phyloP scores from a whole-genome alignment of 2,797 vertebrate genomes.

The Galaxias olidus region DNA sequence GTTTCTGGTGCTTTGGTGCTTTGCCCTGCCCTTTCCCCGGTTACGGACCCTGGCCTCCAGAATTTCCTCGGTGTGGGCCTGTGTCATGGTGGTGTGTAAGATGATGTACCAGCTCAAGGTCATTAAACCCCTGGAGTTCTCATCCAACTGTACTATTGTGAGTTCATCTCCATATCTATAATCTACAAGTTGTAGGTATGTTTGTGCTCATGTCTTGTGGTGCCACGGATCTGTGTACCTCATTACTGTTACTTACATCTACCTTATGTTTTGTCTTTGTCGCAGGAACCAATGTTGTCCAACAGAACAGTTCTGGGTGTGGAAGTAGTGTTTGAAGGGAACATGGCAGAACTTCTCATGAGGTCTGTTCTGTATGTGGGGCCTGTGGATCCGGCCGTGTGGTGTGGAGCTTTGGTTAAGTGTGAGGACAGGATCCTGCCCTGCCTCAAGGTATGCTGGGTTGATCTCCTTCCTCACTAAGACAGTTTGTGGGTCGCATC shows the following conservation, averaged over 20 bases:
- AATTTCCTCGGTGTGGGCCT: conserved; percentile 77
- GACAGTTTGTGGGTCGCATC: no score
- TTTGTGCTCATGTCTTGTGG: neutral
- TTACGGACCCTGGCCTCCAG: conserved; percentile 67
- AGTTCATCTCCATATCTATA: conserved; percentile 34
- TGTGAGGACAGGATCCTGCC: conserved; percentile 66
- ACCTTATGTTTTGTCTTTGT: neutral
- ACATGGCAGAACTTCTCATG: conserved; percentile 67
- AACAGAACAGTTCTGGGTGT: conserved; percentile 57
- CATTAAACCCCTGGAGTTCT: conserved; percentile 72
- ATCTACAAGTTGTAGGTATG: neutral
- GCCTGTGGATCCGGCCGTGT: conserved; percentile 63
- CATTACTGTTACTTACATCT: neutral
- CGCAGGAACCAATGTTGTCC: conserved; percentile 54
- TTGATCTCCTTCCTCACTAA: no score
- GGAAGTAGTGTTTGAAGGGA: conserved; percentile 42
- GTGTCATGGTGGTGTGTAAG: conserved; percentile 77
- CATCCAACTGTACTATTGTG: conserved; percentile 79
- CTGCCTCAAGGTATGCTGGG: conserved; percentile 64
- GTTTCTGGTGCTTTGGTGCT: conserved; percentile 77
- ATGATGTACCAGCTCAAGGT: conserved; percentile 84
- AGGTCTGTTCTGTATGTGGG: conserved; percentile 58
- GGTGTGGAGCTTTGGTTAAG: conserved; percentile 70
- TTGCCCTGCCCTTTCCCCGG: conserved; percentile 72
- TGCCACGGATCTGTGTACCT: neutral